Conservation (phyloP, 1,140 invertebrate species). For the Ips nitidus region DNA sequence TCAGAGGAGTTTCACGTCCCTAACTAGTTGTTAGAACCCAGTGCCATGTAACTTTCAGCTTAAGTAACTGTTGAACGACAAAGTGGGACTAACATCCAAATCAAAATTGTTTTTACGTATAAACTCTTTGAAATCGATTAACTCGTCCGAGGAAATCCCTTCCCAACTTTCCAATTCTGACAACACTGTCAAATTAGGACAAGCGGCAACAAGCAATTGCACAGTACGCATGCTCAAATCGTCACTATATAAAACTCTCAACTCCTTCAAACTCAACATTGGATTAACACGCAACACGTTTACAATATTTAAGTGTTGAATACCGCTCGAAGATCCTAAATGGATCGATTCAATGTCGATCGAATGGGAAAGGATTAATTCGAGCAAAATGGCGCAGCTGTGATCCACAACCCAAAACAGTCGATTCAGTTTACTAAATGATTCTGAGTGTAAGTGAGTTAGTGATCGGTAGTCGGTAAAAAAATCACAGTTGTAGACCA, state of each 20-base stretch:
- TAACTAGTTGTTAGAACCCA: too few relatives aligned
- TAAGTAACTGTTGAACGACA: too few relatives aligned
- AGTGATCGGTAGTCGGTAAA: constrained; percentile 32
- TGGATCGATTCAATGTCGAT: constrained; percentile 66
- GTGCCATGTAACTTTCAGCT: too few relatives aligned
- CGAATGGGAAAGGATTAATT: constrained; percentile 66
- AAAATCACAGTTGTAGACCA: constrained; percentile 71
- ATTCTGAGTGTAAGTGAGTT: background rate
- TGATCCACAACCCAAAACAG: constrained; percentile 66
- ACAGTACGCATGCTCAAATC: constrained; percentile 66
- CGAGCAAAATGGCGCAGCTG: constrained; percentile 59
- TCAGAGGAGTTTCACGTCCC: too few relatives aligned
- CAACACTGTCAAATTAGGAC: constrained; percentile 63
- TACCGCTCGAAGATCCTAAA: constrained; percentile 66
- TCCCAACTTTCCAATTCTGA: constrained; percentile 72
- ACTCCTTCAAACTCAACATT: constrained; percentile 65
- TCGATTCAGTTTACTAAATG: constrained; percentile 64
- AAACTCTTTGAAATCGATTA: constrained; percentile 62
- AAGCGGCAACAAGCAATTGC: constrained; percentile 64
- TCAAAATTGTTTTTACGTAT: constrained; percentile 65
- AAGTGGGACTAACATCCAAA: constrained; percentile 56
- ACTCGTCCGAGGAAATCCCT: constrained; percentile 60
- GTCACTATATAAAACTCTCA: constrained; percentile 68
- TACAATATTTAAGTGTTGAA: constrained; percentile 62
- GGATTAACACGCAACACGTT: constrained; percentile 63